phyloP scores from a whole-genome alignment of 2,888 invertebrate genomes.

The Hybos culiciformis region DNA sequence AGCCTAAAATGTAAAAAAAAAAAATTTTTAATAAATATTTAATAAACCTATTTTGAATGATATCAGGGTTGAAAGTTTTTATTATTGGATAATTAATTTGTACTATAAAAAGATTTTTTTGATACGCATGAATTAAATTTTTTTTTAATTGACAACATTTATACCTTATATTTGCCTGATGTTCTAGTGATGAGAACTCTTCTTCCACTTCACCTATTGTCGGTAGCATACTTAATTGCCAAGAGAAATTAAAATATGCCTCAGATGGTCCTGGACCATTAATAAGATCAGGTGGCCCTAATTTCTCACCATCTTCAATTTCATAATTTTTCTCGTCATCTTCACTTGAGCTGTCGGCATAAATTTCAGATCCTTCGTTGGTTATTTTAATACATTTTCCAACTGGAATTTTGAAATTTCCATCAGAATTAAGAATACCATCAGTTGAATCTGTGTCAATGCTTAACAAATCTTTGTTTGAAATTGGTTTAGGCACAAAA shows the following conservation, averaged over 20 bases:
- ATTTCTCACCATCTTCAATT: conserved; percentile 34
- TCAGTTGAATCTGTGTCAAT: neutral
- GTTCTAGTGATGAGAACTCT: conserved; percentile 34
- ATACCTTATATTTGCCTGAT: too few relatives aligned
- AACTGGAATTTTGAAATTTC: conserved; percentile 16
- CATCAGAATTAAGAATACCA: conserved; percentile 2
- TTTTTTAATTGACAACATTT: too few relatives aligned
- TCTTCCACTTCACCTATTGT: conserved; percentile 36
- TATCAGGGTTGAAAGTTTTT: too few relatives aligned
- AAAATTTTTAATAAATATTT: too few relatives aligned
- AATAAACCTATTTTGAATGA: too few relatives aligned
- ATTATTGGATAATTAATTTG: too few relatives aligned
- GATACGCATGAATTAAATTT: too few relatives aligned
- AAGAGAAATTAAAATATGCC: conserved; percentile 34
- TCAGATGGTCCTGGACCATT: conserved; percentile 35
- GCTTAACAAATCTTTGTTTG: conserved; percentile 12
- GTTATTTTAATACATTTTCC: conserved; percentile 31
- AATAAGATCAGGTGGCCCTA: conserved; percentile 34
- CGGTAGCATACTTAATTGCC: conserved; percentile 35
- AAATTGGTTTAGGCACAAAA: conserved; percentile 49
- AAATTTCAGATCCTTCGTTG: conserved; percentile 17
- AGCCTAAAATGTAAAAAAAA: too few relatives aligned
- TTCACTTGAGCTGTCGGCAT: conserved; percentile 24
- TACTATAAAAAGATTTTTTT: too few relatives aligned
- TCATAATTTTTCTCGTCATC: conserved; percentile 29